These are phyloP conservation scores for Phalacrocorax carbo DNA, from an alignment of 2,113 vertebrate genomes.

Conservation along the genomic window DNA sequence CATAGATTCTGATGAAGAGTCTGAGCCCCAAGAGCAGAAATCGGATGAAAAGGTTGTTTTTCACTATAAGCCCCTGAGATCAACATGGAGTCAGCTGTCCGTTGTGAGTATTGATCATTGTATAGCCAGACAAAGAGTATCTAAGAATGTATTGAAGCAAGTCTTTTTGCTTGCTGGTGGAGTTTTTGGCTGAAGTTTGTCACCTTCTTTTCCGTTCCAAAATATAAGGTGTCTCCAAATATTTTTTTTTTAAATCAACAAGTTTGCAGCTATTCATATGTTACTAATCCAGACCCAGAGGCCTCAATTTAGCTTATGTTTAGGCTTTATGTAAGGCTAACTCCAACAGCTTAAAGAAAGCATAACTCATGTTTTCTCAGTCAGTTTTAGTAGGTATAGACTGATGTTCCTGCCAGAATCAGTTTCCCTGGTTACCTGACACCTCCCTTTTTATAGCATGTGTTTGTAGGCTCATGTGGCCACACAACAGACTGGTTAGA, in stretches of 20 bases:
- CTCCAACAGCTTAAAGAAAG: neutral
- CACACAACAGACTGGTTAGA: neutral
- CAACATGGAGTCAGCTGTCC: constrained; percentile 93
- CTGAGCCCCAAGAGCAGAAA: constrained; percentile 79
- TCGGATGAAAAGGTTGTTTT: constrained; percentile 81
- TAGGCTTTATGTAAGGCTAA: neutral
- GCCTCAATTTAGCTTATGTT: neutral
- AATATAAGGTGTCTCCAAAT: neutral
- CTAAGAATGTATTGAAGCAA: neutral
- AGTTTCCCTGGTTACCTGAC: neutral
- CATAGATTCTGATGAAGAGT: constrained; percentile 92
- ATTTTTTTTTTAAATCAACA: neutral
- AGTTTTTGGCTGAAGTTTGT: neutral
- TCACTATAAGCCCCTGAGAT: constrained; percentile 85
- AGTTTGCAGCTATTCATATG: neutral
- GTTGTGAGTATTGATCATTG: constrained; percentile 75
- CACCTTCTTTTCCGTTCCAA: neutral
- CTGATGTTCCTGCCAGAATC: neutral
- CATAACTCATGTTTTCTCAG: neutral
- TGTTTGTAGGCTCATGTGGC: neutral
- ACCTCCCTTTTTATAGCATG: neutral
- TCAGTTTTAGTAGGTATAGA: neutral
- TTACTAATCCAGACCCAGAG: neutral
- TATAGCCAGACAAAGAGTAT: neutral
- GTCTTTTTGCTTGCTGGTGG: neutral